Conservation (phyloP, 1,140 invertebrate genomes). For the Ridgeia piscesae region DNA sequence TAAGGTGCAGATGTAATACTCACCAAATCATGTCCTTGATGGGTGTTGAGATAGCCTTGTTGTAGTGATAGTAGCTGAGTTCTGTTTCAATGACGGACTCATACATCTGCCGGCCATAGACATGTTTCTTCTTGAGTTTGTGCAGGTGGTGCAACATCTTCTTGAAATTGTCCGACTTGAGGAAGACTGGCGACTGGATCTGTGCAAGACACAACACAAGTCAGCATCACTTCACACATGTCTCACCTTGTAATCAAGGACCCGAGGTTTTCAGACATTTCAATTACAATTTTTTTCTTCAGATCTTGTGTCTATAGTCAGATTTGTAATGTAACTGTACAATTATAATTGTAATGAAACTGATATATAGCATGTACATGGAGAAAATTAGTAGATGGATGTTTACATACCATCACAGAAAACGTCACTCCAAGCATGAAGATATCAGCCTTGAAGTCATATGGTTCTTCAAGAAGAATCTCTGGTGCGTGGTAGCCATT, state of each 20-base stretch:
- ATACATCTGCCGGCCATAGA: background rate
- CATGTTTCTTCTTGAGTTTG: background rate
- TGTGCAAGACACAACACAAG: background rate
- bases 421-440: conserved; percentile 33
- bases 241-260: background rate
- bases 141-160: background rate
- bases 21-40: conserved; percentile 23
- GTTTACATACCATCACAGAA: conserved; percentile 26
- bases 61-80: conserved; percentile 10
- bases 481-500: conserved; percentile 31
- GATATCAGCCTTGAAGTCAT: conserved; percentile 29
- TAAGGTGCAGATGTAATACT: background rate
- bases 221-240: background rate
- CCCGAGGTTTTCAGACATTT: background rate
- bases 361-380: too few species aligned
- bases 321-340: background rate
- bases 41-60: conserved; percentile 8
- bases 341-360: background rate
- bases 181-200: background rate
- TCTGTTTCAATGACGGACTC: background rate
- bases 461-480: conserved; percentile 27
- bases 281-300: background rate
- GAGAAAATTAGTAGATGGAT: background rate
- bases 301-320: background rate
- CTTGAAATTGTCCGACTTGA: background rate